Evolutionary conservation across 2,113 vertebrate genomes (phyloP).

Genomic region (Peromyscus maniculatus): DNA sequence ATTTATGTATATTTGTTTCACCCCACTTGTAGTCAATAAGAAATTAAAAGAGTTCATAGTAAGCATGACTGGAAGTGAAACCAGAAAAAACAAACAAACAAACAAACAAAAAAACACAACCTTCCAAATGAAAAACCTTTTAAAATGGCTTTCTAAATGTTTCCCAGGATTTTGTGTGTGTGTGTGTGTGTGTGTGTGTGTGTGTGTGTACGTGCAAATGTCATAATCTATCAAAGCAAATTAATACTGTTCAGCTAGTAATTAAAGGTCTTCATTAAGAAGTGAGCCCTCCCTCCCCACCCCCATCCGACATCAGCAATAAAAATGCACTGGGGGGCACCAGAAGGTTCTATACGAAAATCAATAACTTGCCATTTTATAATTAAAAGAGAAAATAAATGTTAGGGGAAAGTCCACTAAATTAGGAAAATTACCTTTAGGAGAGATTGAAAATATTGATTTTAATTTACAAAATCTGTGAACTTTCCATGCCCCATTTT

Average conservation of each 20-base stretch:
- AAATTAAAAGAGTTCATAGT: background rate
- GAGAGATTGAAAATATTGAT: constrained; percentile 96
- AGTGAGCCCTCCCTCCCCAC: constrained; percentile 74
- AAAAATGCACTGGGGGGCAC: constrained; percentile 87
- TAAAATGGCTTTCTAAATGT: constrained; percentile 55
- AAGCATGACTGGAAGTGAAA: background rate
- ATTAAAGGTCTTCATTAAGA: constrained; percentile 91
- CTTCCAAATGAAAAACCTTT: background rate
- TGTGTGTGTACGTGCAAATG: constrained; percentile 21
- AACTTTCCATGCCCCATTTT: constrained; percentile 90
- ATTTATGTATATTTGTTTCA: constrained; percentile 26
- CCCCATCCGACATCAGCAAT: constrained; percentile 84
- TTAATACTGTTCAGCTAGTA: constrained; percentile 88
- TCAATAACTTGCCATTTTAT: constrained; percentile 95
- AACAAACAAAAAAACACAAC: background rate
- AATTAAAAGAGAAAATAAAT: constrained; percentile 95
- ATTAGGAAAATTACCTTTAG: constrained; percentile 94
- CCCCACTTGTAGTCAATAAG: background rate
- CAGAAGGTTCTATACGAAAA: constrained; percentile 88
- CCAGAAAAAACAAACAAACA: background rate
- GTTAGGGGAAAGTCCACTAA: constrained; percentile 90
- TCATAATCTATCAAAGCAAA: constrained; percentile 88
- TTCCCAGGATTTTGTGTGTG: constrained; percentile 27
- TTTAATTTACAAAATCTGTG: constrained; percentile 95
- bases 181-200: constrained; percentile 33